Conservation (phyloP, 2,888 invertebrate genomes). For the Maniola hyperantus region DNA sequence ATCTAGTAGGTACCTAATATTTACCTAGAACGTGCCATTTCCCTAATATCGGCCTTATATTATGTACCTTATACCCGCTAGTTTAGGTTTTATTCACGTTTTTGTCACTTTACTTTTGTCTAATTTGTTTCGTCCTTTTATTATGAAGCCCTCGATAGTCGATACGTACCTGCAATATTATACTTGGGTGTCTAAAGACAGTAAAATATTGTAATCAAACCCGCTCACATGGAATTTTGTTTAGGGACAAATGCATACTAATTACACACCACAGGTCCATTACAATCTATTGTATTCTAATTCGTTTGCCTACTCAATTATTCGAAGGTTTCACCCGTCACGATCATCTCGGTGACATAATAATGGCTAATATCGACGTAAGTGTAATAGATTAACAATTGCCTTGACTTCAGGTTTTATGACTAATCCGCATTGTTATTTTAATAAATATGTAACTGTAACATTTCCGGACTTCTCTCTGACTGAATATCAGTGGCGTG, state of each 20-base stretch:
- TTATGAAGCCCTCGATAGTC: no score
- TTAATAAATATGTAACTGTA: constrained; percentile 10
- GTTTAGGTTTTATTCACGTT: no score
- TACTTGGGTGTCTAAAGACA: not conserved
- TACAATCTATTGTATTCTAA: constrained; percentile 77
- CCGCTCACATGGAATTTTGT: constrained; percentile 20
- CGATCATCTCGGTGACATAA: constrained; percentile 64
- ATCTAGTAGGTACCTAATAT: no score
- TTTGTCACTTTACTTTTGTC: no score
- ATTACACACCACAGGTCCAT: constrained; percentile 65
- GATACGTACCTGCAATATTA: no score
- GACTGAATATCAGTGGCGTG: not conserved
- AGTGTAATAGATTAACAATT: constrained; percentile 24
- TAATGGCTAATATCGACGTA: constrained; percentile 41
- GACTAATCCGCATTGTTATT: constrained; percentile 21
- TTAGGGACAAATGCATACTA: constrained; percentile 58
- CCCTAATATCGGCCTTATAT: no score
- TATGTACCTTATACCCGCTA: no score
- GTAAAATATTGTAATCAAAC: constrained; percentile 20
- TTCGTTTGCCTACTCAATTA: constrained; percentile 64
- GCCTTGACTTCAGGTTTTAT: constrained; percentile 28
- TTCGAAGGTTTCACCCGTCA: constrained; percentile 72
- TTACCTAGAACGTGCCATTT: no score
- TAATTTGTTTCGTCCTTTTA: no score
- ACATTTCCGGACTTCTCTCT: constrained; percentile 24